phyloP scores from a whole-genome alignment of 2,797 vertebrate genomes.

The Siniperca obscura region DNA sequence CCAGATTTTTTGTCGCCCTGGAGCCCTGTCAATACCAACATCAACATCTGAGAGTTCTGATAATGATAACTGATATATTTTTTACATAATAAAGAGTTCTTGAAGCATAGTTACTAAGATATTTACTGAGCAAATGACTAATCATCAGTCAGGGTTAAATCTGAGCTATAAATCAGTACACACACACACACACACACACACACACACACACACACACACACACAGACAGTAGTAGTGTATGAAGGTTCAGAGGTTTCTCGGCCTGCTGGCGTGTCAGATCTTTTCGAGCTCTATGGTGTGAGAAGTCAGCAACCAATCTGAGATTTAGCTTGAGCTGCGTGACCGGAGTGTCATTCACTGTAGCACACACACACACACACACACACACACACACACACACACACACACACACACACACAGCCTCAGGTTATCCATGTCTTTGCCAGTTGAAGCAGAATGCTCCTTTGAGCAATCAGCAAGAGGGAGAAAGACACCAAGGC shows the following conservation, averaged over 20 bases:
- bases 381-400: conserved; percentile 17
- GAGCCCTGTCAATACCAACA: too few relatives aligned
- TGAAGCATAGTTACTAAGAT: background rate
- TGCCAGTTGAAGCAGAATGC: conserved; percentile 61
- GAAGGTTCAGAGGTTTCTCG: conserved; percentile 41
- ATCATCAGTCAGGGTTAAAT: background rate
- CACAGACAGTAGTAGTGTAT: background rate
- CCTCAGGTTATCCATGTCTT: conserved; percentile 53
- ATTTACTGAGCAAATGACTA: background rate
- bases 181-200: conserved; percentile 10
- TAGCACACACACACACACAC: conserved; percentile 27
- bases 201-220: conserved; percentile 12
- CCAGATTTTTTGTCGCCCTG: too few relatives aligned
- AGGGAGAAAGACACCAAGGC: conserved; percentile 37
- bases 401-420: conserved; percentile 30
- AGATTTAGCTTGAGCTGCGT: conserved; percentile 48
- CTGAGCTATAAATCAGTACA: background rate
- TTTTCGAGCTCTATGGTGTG: conserved; percentile 37
- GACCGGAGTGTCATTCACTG: conserved; percentile 39
- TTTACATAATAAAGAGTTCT: background rate
- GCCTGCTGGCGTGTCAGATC: conserved; percentile 46
- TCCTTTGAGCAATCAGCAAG: conserved; percentile 37
- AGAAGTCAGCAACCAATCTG: conserved; percentile 56
- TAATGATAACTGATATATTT: too few relatives aligned
- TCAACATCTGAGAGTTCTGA: background rate